Conservation (phyloP, 2,888 invertebrate genomes). For the Ectemnius continuus region DNA sequence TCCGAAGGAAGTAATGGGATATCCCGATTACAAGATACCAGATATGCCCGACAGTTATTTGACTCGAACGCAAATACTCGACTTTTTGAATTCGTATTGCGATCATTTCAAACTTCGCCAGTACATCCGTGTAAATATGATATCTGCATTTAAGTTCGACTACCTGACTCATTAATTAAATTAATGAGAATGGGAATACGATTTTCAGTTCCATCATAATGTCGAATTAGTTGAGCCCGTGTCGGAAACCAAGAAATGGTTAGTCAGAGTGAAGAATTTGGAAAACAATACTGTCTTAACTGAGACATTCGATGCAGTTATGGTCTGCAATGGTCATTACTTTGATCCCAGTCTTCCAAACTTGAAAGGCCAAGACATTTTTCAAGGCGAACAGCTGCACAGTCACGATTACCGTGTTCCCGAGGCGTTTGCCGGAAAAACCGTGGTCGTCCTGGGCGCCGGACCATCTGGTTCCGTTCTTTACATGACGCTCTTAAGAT, state of each 20-base stretch:
- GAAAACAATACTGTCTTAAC: slow-evolving; percentile 51
- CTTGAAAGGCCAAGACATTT: slow-evolving; percentile 76
- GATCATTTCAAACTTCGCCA: slow-evolving; percentile 84
- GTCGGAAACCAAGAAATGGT: slow-evolving; percentile 66
- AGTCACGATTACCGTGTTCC: slow-evolving; percentile 77
- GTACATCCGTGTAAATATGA: slow-evolving; percentile 81
- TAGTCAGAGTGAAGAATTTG: slow-evolving; percentile 71
- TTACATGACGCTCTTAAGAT: background rate
- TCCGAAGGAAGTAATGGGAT: slow-evolving; percentile 96
- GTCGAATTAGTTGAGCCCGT: slow-evolving; percentile 69
- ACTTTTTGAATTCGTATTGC: slow-evolving; percentile 86
- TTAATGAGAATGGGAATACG: background rate
- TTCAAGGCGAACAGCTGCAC: slow-evolving; percentile 74
- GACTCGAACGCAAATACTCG: slow-evolving; percentile 85
- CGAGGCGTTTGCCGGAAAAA: slow-evolving; percentile 69
- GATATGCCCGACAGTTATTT: slow-evolving; percentile 86
- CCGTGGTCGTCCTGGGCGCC: slow-evolving; percentile 74
- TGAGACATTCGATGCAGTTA: slow-evolving; percentile 75
- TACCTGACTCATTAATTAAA: background rate
- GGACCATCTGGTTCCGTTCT: slow-evolving; percentile 74
- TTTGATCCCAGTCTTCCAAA: slow-evolving; percentile 78
- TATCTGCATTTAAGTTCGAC: background rate
- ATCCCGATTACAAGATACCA: slow-evolving; percentile 90
- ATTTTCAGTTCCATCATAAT: slow-evolving; percentile 69
- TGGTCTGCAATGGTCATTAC: slow-evolving; percentile 80